Base-by-base conservation (phyloP, 2,113 vertebrate genomes). In the Odontesthes bonariensis region DNA sequence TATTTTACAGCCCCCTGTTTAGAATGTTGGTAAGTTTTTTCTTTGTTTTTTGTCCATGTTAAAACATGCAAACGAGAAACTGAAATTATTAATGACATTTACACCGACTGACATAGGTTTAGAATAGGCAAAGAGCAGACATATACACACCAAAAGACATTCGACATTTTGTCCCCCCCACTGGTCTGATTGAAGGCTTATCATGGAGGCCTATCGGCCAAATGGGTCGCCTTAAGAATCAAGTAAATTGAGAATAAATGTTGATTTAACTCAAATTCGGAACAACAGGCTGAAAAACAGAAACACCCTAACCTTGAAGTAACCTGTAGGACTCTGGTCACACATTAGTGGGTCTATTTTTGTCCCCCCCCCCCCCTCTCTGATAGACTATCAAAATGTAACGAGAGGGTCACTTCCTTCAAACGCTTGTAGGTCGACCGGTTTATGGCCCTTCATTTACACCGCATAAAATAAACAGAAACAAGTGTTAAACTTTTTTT, bases 291-390 rank as follows among this genome's bases (percentile, higher is more conserved):
- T 79, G 73, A 66, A 35, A 49, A 42, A 33, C 6, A 9, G 9
- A 38, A 44, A 16, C 32, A 20, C 44, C 42, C 27, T 56, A 52
- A 80, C 77, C 66, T 76, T 85, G 74, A 81, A 58, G 23, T 63
- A 62, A 72, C 52, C 65, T 64, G 35, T 19, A 46, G 68, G 67
- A 61, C 62, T 52, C 14, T 62, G 49, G 32, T 76, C 35, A 47
- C 19, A 84, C 69, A 84, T 76, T 73, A 72, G 12, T 31, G 52
- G 19, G 5, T 73, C 78, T 88, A 85, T 89, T 87, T 87, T 32
- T 71, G 75, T 57, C 27, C 66, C n/a, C 10, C n/a, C 4, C 54
- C 27, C 66, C 23, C 9, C n/a, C 5, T 49, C 40, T 9, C 66
- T 61, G 69, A 23, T 46, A 59, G 35, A 38, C 73, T 75, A 56